Evolutionary conservation across 2,888 invertebrate species (phyloP).

Genomic region (Pterostichus niger): DNA sequence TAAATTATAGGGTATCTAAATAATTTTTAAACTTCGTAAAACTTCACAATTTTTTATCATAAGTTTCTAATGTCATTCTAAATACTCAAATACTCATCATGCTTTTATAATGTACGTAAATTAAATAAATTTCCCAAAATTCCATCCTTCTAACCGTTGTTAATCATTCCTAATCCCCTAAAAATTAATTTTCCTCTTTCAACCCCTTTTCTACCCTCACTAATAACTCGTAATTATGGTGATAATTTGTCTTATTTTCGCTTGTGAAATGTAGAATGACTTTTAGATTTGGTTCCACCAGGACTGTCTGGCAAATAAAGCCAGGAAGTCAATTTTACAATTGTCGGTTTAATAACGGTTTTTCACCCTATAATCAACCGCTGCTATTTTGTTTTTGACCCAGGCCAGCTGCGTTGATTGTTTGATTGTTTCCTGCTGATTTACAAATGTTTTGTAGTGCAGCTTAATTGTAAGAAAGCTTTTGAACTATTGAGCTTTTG

Average conservation of each 20-base stretch:
- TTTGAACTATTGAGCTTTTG: no score
- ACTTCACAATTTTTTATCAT: no score
- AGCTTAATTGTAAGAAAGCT: neutral
- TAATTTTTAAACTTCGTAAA: no score
- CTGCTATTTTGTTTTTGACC: constrained; percentile 20
- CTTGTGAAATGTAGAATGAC: constrained; percentile 1
- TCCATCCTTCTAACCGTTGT: no score
- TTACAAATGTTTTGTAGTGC: no score
- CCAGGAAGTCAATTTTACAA: constrained; percentile 52
- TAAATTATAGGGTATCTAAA: no score
- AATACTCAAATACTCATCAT: no score
- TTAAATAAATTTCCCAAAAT: no score
- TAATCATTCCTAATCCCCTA: no score
- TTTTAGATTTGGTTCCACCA: constrained; percentile 39
- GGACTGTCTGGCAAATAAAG: neutral
- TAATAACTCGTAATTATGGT: neutral
- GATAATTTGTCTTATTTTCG: no score
- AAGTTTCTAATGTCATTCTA: no score
- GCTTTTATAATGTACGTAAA: no score
- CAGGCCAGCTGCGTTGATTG: neutral
- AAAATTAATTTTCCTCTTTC: neutral
- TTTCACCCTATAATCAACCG: constrained; percentile 27
- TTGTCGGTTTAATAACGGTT: constrained; percentile 44
- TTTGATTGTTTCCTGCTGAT: constrained; percentile 7
- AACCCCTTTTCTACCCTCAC: neutral